Evolutionary conservation across 2,113 vertebrate species (phyloP).

Genomic region (Hoplias malabaricus): DNA sequence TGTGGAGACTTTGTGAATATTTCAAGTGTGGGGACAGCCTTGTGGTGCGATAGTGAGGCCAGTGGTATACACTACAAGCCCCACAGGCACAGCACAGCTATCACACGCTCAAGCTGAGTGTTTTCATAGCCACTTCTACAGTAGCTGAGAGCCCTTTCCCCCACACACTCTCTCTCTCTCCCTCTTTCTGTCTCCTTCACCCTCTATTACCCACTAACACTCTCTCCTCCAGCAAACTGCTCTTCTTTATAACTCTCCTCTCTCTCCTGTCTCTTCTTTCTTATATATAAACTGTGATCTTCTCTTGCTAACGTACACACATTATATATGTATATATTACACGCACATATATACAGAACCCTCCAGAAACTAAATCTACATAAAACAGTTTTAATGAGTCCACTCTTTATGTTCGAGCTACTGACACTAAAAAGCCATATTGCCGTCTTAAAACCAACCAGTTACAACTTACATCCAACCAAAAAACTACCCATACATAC

Average conservation of each 20-base stretch:
- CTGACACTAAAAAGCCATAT: too few relatives aligned
- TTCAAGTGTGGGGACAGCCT: neutral
- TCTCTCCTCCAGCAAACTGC: slow-evolving; percentile 31
- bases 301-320: slow-evolving; percentile 41
- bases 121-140: slow-evolving; percentile 26
- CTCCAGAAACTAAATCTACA: too few relatives aligned
- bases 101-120: neutral
- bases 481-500: too few relatives aligned
- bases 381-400: too few relatives aligned
- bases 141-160: slow-evolving; percentile 42
- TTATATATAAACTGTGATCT: slow-evolving; percentile 46
- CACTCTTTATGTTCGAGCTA: too few relatives aligned
- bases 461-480: too few relatives aligned
- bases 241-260: neutral
- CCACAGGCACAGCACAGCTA: neutral
- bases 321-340: too few relatives aligned
- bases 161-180: slow-evolving; percentile 30
- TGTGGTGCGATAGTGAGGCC: neutral
- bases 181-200: slow-evolving; percentile 48
- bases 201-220: slow-evolving; percentile 40
- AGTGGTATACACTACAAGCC: neutral
- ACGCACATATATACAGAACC: too few relatives aligned
- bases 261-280: slow-evolving; percentile 27
- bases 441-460: too few relatives aligned
- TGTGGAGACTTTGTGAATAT: neutral